A percentile compares a stretch with the other conserved stretches of the same genome.
These are phyloP conservation scores for Onychorhynchus coronatus DNA, from an alignment of 2,113 vertebrate genomes.

Conservation along the genomic window DNA sequence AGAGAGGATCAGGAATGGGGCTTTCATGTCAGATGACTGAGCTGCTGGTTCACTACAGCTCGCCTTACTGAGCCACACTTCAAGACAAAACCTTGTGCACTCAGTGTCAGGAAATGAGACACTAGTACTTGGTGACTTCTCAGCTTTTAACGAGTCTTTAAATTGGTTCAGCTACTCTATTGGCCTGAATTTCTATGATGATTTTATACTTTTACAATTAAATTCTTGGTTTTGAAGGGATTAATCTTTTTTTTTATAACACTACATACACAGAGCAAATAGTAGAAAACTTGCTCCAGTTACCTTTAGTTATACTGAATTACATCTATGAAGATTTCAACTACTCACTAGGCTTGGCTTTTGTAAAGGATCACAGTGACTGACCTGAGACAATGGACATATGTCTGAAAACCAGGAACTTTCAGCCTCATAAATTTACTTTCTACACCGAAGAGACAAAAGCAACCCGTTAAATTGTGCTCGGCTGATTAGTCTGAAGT, in stretches of 20 bases:
- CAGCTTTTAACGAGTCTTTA: neutral
- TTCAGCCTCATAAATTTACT: neutral
- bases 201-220: neutral
- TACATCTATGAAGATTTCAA: neutral
- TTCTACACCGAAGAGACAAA: neutral
- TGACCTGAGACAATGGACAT: neutral
- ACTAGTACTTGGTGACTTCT: neutral
- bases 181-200: neutral
- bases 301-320: neutral
- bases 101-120: neutral
- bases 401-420: neutral
- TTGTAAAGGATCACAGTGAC: neutral
- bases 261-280: neutral
- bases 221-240: neutral
- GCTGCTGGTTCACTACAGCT: neutral
- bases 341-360: neutral
- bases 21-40: neutral
- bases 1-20: neutral
- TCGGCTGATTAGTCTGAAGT: neutral
- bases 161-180: neutral
- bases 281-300: neutral
- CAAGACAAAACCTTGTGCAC: neutral
- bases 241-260: neutral
- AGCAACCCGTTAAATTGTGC: neutral
- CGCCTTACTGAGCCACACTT: rapidly evolving